Evolutionary conservation across 2,888 invertebrate species (phyloP).

Genomic region (Anticlea derivata): DNA sequence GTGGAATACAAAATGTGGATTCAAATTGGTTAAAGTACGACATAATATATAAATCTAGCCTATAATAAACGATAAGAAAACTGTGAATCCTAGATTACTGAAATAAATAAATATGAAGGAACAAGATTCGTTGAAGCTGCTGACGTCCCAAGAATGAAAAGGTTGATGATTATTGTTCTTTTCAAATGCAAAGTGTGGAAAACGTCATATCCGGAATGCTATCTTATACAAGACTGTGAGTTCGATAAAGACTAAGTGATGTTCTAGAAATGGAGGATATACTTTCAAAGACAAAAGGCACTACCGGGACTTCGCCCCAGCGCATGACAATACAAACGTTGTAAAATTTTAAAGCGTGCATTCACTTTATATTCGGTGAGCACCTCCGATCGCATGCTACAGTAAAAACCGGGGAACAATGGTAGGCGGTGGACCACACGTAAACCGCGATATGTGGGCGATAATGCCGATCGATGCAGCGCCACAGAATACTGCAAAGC

Average conservation of each 20-base stretch:
- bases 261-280: slow-evolving; percentile 13
- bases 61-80: no score
- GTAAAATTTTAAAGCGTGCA: slow-evolving; percentile 28
- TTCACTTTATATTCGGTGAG: slow-evolving; percentile 30
- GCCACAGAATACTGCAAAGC: slow-evolving; percentile 17
- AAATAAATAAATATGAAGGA: no score
- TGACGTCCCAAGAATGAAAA: no score
- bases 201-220: not conserved
- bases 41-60: no score
- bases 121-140: no score
- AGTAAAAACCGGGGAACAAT: slow-evolving; percentile 31
- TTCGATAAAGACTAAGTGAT: slow-evolving; percentile 8
- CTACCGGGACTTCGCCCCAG: slow-evolving; percentile 20
- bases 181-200: no score
- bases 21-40: no score
- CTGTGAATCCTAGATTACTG: no score
- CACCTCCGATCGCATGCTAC: slow-evolving; percentile 24
- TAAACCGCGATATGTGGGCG: slow-evolving; percentile 30
- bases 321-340: slow-evolving; percentile 22
- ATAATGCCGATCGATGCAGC: slow-evolving; percentile 30
- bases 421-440: slow-evolving; percentile 31
- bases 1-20: no score
- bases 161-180: no score
- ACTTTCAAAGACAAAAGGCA: slow-evolving; percentile 24
- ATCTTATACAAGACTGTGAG: not conserved